phyloP scores from a whole-genome alignment of 2,888 invertebrate genomes.

The Drosophila helvetica region DNA sequence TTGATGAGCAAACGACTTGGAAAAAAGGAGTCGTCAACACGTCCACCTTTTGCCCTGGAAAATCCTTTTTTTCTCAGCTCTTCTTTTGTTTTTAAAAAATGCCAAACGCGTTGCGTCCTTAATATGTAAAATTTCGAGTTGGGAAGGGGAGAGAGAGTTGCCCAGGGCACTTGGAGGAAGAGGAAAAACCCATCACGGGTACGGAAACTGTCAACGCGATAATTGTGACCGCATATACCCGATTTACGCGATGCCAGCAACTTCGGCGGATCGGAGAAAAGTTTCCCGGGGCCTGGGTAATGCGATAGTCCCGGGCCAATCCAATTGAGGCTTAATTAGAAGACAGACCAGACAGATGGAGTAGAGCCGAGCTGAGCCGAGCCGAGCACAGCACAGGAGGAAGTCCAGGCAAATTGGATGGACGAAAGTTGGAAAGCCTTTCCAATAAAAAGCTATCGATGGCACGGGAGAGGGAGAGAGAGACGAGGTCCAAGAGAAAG shows the following conservation, averaged over 20 bases:
- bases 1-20: conserved; percentile 66
- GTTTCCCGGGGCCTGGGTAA: conserved; percentile 42
- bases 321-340: conserved; percentile 69
- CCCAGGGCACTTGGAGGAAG: conserved; percentile 42
- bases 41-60: conserved; percentile 40
- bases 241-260: conserved; percentile 33
- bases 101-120: conserved; percentile 73
- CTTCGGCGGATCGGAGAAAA: conserved; percentile 53
- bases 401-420: conserved; percentile 36
- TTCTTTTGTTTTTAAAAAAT: conserved; percentile 47
- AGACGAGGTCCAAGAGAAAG: neutral
- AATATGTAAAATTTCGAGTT: conserved; percentile 66
- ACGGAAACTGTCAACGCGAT: conserved; percentile 69
- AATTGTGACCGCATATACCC: conserved; percentile 62
- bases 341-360: conserved; percentile 19
- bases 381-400: neutral
- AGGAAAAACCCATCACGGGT: conserved; percentile 33
- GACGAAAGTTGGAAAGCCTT: conserved; percentile 29
- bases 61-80: conserved; percentile 60
- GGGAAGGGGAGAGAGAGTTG: conserved; percentile 44
- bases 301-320: conserved; percentile 52
- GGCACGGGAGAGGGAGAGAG: neutral
- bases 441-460: conserved; percentile 17
- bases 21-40: conserved; percentile 53
- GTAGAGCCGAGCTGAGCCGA: conserved; percentile 1